These are phyloP conservation scores for Nesometra sesokonis DNA, from an alignment of 35 echinoderm and acorn worm species.

Conservation along the genomic window DNA sequence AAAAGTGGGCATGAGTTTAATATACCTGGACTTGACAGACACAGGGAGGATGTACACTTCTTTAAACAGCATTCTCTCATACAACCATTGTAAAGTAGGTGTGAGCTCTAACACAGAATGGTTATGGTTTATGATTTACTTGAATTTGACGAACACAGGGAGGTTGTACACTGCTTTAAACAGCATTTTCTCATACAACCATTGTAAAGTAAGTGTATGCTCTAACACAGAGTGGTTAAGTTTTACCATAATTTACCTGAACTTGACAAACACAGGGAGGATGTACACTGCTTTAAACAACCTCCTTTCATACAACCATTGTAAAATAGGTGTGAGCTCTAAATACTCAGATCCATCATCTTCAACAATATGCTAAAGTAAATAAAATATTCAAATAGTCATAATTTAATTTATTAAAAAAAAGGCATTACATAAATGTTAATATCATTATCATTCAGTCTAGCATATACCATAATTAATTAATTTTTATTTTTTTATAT, in stretches of 20 bases:
- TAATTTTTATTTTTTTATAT: too few species aligned
- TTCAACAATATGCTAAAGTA: conserved; percentile 69
- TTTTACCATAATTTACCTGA: conserved; percentile 42
- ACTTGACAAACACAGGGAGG: conserved; percentile 74
- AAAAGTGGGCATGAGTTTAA: neutral
- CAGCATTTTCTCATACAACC: conserved; percentile 70
- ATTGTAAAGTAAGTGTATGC: conserved; percentile 77
- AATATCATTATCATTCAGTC: too few species aligned
- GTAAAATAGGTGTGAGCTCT: conserved; percentile 79
- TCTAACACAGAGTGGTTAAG: conserved; percentile 43
- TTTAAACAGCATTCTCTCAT: conserved; percentile 68
- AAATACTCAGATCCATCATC: conserved; percentile 46
- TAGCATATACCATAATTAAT: too few species aligned
- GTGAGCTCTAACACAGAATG: conserved; percentile 82
- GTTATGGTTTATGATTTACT: conserved; percentile 23
- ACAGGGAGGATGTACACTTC: conserved; percentile 62
- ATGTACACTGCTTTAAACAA: conserved; percentile 65
- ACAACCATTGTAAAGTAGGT: conserved; percentile 80
- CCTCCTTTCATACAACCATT: conserved; percentile 84
- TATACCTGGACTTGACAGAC: conserved; percentile 84
- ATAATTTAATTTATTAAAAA: too few species aligned
- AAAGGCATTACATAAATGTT: too few species aligned
- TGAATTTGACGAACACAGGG: conserved; percentile 77
- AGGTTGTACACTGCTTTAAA: conserved; percentile 67
- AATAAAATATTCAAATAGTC: too few species aligned